A percentile compares a stretch with the other conserved stretches of the same genome.
phyloP scores from a whole-genome alignment of 1,140 invertebrate species.

The Acromyrmex heyeri region DNA sequence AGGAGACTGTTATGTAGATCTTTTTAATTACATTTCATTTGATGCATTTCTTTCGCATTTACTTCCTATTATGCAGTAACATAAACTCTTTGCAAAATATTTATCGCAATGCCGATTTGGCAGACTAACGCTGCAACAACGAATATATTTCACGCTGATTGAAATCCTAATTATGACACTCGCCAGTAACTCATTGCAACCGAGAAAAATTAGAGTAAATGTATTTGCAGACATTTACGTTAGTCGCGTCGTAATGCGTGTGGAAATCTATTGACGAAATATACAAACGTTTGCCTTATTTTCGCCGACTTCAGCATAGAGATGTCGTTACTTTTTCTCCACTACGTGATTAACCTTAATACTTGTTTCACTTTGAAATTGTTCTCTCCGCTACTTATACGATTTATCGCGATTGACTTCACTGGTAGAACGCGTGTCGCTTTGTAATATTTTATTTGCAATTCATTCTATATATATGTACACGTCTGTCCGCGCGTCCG shows the following conservation, averaged over 20 bases:
- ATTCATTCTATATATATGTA: slow-evolving; percentile 63
- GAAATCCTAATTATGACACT: slow-evolving; percentile 39
- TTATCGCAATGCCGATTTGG: slow-evolving; percentile 8
- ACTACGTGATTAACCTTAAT: slow-evolving; percentile 54
- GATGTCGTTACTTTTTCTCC: slow-evolving; percentile 29
- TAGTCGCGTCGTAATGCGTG: slow-evolving; percentile 21
- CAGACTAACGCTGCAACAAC: slow-evolving; percentile 5
- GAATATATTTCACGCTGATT: slow-evolving; percentile 19
- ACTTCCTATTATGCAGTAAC: slow-evolving; percentile 14
- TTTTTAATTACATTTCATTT: slow-evolving; percentile 18
- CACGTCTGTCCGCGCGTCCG: slow-evolving; percentile 29
- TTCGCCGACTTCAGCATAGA: slow-evolving; percentile 40
- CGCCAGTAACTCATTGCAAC: not conserved
- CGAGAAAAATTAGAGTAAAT: slow-evolving; percentile 44
- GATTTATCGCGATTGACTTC: slow-evolving; percentile 62
- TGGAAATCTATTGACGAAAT: slow-evolving; percentile 50
- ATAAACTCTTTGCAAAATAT: slow-evolving; percentile 23
- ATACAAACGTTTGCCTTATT: slow-evolving; percentile 59
- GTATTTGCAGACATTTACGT: slow-evolving; percentile 23
- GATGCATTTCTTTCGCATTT: slow-evolving; percentile 20
- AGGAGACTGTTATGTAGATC: slow-evolving; percentile 4
- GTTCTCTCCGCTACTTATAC: slow-evolving; percentile 55
- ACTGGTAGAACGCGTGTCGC: slow-evolving; percentile 49
- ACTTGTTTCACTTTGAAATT: slow-evolving; percentile 55
- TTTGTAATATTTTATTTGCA: slow-evolving; percentile 59